Percentiles rank a stretch among this genome's conserved stretches.
These are phyloP conservation scores for Euzetes globulus DNA, from an alignment of 2,888 invertebrate species.

Conservation along the genomic window DNA sequence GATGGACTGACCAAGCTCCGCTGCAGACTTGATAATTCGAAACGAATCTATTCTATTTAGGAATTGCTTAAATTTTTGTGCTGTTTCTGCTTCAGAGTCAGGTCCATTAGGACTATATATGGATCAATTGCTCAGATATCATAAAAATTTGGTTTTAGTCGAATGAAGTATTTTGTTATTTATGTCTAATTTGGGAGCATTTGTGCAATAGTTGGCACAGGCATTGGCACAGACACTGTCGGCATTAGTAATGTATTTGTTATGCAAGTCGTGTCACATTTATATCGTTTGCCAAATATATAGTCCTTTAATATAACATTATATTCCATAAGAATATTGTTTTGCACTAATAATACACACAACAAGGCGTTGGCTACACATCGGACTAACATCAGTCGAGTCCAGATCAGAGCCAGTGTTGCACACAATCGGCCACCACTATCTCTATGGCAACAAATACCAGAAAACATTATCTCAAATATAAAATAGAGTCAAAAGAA, in stretches of 20 bases:
- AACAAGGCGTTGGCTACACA: conserved; percentile 1
- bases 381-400: background rate
- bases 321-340: background rate
- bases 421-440: background rate
- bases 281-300: background rate
- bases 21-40: too few species aligned
- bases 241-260: conserved; percentile 1
- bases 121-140: too few species aligned
- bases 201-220: background rate
- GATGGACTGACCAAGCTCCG: too few species aligned
- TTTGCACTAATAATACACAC: conserved; percentile 1
- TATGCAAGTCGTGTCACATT: conserved; percentile 23
- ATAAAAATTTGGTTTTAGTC: too few species aligned
- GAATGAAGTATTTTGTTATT: background rate
- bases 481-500: background rate
- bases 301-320: background rate
- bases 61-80: too few species aligned
- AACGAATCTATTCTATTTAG: too few species aligned
- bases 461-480: background rate
- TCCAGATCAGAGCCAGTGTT: background rate
- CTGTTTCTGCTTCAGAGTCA: too few species aligned
- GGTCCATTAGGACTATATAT: too few species aligned
- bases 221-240: background rate
- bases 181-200: too few species aligned
- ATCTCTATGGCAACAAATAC: background rate